Conservation (phyloP, 2,888 invertebrate genomes). For the Acronicta psi region DNA sequence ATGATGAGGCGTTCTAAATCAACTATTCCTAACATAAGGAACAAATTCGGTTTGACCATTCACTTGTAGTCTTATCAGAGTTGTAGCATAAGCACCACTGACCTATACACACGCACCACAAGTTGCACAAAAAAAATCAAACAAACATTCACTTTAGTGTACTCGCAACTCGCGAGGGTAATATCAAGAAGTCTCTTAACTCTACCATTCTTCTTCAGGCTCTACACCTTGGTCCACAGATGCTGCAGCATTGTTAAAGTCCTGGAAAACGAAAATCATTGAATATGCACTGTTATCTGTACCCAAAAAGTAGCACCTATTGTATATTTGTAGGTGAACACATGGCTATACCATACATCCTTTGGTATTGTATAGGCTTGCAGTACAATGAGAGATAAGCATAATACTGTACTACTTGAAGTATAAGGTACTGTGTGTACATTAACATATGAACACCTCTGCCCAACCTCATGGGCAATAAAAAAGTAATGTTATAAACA, state of each 20-base stretch:
- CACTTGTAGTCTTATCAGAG: constrained; percentile 23
- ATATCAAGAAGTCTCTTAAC: constrained; percentile 63
- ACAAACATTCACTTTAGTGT: constrained; percentile 52
- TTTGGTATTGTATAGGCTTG: no score
- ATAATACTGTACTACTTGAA: no score
- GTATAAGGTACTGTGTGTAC: no score
- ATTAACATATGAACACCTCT: no score
- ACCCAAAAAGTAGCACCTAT: no score
- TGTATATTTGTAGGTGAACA: no score
- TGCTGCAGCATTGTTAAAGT: constrained; percentile 72
- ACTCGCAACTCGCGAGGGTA: constrained; percentile 38
- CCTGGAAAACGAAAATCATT: constrained; percentile 64
- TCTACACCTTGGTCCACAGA: constrained; percentile 76
- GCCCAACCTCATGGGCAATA: no score
- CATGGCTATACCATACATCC: no score
- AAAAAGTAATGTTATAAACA: no score
- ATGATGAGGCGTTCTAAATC: constrained; percentile 47
- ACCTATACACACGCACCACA: constrained; percentile 70
- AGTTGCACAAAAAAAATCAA: constrained; percentile 67
- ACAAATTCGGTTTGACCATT: constrained; percentile 47
- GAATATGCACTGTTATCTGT: background rate
- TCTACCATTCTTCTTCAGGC: constrained; percentile 89
- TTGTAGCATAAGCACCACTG: constrained; percentile 75
- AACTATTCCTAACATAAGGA: constrained; percentile 41
- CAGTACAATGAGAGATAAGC: no score